Conservation (phyloP, 2,888 invertebrate genomes). For the Muschampia plurimacula region DNA sequence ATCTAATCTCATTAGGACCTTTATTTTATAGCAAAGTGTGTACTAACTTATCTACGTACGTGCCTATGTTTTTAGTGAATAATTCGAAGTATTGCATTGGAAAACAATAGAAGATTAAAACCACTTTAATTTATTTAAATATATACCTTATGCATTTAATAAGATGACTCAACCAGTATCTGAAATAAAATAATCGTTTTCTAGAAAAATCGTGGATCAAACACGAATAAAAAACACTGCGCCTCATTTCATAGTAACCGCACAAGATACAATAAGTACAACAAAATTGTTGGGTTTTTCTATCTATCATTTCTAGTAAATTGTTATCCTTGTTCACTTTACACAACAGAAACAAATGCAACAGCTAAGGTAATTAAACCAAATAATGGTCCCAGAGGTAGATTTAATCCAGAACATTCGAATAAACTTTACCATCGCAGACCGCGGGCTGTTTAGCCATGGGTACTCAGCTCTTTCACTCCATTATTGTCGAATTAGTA, state of each 20-base stretch:
- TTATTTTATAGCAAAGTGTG: neutral
- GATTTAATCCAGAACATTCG: constrained; percentile 14
- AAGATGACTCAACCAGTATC: too few relatives aligned
- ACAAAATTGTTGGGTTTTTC: neutral
- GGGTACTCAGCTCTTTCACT: neutral
- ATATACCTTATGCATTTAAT: too few relatives aligned
- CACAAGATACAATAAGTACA: too few relatives aligned
- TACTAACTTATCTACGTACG: neutral
- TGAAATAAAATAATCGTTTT: too few relatives aligned
- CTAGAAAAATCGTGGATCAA: too few relatives aligned
- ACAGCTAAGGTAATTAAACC: constrained; percentile 6
- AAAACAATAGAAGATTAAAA: too few relatives aligned
- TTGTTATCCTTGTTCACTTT: neutral
- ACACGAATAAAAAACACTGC: too few relatives aligned
- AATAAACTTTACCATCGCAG: constrained; percentile 17
- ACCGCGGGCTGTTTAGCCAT: constrained; percentile 14
- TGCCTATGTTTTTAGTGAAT: too few relatives aligned
- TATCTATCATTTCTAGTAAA: neutral
- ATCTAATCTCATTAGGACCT: neutral
- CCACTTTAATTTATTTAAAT: too few relatives aligned
- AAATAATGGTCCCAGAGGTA: constrained; percentile 2
- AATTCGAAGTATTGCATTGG: too few relatives aligned
- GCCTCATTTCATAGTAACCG: too few relatives aligned
- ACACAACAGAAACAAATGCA: constrained; percentile 6
- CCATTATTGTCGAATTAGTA: constrained; percentile 20